Evolutionary conservation across 2,797 vertebrate species (phyloP), one percentile per base, ranked within the genome.

Genomic region (Luscinia luscinia): DNA sequence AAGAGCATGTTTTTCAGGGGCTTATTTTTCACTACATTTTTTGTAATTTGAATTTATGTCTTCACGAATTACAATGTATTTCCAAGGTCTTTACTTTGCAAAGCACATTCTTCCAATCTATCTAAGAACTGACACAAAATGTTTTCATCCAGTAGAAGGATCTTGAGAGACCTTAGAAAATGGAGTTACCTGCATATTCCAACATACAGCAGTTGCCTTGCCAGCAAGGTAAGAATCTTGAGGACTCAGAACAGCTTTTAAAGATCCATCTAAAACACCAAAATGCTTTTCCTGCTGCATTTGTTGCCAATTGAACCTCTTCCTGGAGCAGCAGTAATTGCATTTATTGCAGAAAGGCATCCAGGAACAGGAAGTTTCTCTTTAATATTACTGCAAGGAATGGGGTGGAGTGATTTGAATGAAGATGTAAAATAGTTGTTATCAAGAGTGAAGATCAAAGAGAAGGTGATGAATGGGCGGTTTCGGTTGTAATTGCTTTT

Each of bases 321-420:
- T 78, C 84, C 92, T 90, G 74, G 38, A 94, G 64, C 9, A 0
- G 5, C 57, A 75, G n/a, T 89, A 84, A 93, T 84, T 74, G 69
- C 46, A 87, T 92, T 84, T 46, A 45, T 48, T 73, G 68, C 49
- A 89, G 81, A 88, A 92, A 90, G 55, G 49, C 64, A 86, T 58
- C 54, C 51, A 45, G 4, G n/a, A 89, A 79, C 95, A 95, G 90
- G 96, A 94, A 95, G 90, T 22, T 92, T 94, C 61, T 80, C 3
- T 3, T 91, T 94, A 77, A 93, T 93, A 57, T 90, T 79, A 84
- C 79, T 92, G 55, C 63, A 79, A 93, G 70, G 87, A 95, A 96
- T 83, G 94, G 80, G 94, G 94, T 92, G 94, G 96, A 87, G 95
- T 88, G 86, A 38, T 74, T 83, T 36, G 57, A 83, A 70, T 2